phyloP scores from a whole-genome alignment of 2,113 vertebrate genomes.

The Neodontobutis hainanensis region DNA sequence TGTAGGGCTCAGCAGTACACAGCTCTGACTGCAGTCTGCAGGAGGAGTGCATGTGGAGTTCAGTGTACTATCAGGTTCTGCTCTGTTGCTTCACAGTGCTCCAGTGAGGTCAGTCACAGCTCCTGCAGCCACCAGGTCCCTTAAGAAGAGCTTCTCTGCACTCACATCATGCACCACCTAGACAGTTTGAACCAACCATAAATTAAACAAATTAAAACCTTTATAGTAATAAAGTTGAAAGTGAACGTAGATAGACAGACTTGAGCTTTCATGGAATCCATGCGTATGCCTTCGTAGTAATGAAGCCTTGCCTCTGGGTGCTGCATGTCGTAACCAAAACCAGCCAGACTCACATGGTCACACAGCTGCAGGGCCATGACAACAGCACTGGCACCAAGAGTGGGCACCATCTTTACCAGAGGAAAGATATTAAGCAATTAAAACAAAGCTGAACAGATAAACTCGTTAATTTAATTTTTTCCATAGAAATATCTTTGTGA shows the following conservation, averaged over 20 bases:
- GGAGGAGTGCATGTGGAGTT: constrained; percentile 23
- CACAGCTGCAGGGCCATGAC: constrained; percentile 81
- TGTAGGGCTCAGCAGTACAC: background rate
- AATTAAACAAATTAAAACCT: background rate
- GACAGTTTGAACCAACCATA: background rate
- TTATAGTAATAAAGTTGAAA: no score
- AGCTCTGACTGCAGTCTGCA: background rate
- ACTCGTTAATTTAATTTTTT: background rate
- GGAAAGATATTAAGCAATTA: background rate
- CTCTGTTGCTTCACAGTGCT: constrained; percentile 58
- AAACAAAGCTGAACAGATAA: background rate
- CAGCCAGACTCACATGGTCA: constrained; percentile 82
- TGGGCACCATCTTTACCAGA: constrained; percentile 67
- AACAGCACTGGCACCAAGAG: constrained; percentile 74
- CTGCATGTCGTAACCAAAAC: constrained; percentile 80
- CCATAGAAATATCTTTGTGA: background rate
- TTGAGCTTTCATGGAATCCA: constrained; percentile 74
- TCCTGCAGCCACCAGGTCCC: constrained; percentile 71
- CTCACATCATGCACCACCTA: constrained; percentile 81
- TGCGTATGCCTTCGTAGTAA: constrained; percentile 78
- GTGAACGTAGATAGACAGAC: constrained; percentile 29
- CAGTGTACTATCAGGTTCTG: constrained; percentile 15
- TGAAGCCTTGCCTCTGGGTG: constrained; percentile 76
- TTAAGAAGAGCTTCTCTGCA: constrained; percentile 78
- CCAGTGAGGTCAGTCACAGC: constrained; percentile 79